A percentile compares a stretch with the other conserved stretches of the same genome.
These are phyloP conservation scores for Anagyrus pseudococci DNA, from an alignment of 2,888 invertebrate species.

Conservation along the genomic window DNA sequence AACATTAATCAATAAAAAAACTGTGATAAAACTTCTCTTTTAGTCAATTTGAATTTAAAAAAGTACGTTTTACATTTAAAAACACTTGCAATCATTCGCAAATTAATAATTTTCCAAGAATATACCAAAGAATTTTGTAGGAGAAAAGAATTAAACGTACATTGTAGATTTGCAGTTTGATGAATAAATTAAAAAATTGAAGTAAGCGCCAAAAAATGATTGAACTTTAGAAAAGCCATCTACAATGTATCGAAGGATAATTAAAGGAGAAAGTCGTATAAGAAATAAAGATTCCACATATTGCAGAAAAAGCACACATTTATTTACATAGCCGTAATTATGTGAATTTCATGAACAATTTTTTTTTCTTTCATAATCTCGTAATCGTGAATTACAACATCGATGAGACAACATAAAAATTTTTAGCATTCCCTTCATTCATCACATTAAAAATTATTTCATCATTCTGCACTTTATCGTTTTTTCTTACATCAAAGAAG, in stretches of 20 bases:
- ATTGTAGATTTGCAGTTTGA: background rate
- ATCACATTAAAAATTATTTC: conserved; percentile 25
- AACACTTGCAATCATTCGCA: too few species aligned
- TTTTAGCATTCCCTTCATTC: conserved; percentile 40
- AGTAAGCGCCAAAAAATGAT: too few species aligned
- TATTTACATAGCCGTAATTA: conserved; percentile 57
- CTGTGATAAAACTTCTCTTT: background rate
- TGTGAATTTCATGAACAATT: conserved; percentile 41
- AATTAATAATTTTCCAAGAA: background rate
- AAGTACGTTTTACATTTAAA: too few species aligned
- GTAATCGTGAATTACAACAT: conserved; percentile 43
- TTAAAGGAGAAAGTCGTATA: conserved; percentile 28
- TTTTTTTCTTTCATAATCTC: conserved; percentile 15
- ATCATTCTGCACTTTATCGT: background rate
- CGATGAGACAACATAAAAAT: conserved; percentile 41
- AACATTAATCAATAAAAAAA: background rate
- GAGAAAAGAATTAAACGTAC: too few species aligned
- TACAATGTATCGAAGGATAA: conserved; percentile 3
- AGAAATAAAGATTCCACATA: conserved; percentile 37
- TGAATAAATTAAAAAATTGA: background rate
- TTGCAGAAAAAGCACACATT: conserved; percentile 59
- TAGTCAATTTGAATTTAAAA: background rate
- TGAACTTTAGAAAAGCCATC: too few species aligned
- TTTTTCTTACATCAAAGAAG: conserved; percentile 9
- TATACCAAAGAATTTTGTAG: too few species aligned